These are phyloP conservation scores for Drosophila anceps DNA, from an alignment of 2,888 invertebrate genomes.

Conservation along the genomic window DNA sequence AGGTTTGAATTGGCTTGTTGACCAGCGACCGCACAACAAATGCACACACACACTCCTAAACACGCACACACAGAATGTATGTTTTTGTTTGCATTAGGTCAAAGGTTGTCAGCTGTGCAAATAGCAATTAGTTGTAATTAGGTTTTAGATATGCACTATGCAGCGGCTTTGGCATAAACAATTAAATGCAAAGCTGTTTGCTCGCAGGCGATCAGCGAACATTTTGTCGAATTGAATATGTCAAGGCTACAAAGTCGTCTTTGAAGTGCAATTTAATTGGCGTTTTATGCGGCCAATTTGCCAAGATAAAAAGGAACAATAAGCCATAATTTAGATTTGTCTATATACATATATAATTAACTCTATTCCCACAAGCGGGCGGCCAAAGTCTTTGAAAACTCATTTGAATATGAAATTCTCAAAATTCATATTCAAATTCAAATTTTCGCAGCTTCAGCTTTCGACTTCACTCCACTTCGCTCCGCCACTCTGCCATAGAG, in stretches of 20 bases:
- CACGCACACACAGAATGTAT: conserved; percentile 23
- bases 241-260: conserved; percentile 22
- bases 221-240: conserved; percentile 32
- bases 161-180: conserved; percentile 44
- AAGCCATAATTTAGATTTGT: conserved; percentile 65
- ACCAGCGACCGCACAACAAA: conserved; percentile 49
- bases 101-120: conserved; percentile 79
- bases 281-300: conserved; percentile 63
- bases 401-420: conserved; percentile 78
- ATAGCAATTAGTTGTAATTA: conserved; percentile 81
- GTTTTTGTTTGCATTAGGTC: conserved; percentile 71
- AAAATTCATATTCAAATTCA: conserved; percentile 78
- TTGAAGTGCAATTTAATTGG: conserved; percentile 51
- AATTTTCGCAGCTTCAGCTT: conserved; percentile 63
- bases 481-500: conserved; percentile 57
- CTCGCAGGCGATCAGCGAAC: conserved; percentile 34
- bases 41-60: conserved; percentile 16
- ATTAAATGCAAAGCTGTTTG: conserved; percentile 39
- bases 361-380: conserved; percentile 62
- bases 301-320: conserved; percentile 54
- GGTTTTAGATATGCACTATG: conserved; percentile 61
- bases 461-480: conserved; percentile 26
- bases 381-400: conserved; percentile 75
- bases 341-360: conserved; percentile 69
- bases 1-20: conserved; percentile 70